A percentile compares a stretch with the other conserved stretches of the same genome.
Conservation (phyloP, 2,888 invertebrate genomes). For the Cotesia congregata region DNA sequence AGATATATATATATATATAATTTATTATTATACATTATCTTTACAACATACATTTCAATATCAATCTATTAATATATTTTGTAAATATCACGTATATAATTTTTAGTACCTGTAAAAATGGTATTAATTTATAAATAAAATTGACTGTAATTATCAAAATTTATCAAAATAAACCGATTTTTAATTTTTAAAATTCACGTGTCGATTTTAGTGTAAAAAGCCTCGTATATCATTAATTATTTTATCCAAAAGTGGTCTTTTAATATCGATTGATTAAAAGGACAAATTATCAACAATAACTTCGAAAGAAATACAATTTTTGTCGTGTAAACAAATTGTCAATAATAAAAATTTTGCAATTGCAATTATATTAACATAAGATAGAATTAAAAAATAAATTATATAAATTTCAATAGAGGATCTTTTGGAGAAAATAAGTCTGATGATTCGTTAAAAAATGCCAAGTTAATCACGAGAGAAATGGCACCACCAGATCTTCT, state of each 20-base stretch:
- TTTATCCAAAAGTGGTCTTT: background rate
- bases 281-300: background rate
- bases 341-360: background rate
- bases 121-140: background rate
- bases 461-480: slow-evolving; percentile 71
- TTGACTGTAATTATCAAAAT: background rate
- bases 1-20: no score
- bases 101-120: background rate
- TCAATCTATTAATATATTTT: background rate
- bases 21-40: slow-evolving; percentile 42
- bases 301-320: background rate
- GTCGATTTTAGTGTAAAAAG: background rate
- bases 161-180: background rate
- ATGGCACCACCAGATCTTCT: slow-evolving; percentile 91
- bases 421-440: background rate
- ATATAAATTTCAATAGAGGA: background rate
- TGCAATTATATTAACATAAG: background rate
- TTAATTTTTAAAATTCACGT: no score
- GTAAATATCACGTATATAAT: background rate
- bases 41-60: slow-evolving; percentile 35
- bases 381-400: background rate
- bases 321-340: background rate
- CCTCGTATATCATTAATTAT: background rate
- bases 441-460: background rate
- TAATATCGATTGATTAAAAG: background rate